phyloP scores from a whole-genome alignment of 35 echinoderm and acorn worm genomes.

The Hemicentrotus pulcherrimus region DNA sequence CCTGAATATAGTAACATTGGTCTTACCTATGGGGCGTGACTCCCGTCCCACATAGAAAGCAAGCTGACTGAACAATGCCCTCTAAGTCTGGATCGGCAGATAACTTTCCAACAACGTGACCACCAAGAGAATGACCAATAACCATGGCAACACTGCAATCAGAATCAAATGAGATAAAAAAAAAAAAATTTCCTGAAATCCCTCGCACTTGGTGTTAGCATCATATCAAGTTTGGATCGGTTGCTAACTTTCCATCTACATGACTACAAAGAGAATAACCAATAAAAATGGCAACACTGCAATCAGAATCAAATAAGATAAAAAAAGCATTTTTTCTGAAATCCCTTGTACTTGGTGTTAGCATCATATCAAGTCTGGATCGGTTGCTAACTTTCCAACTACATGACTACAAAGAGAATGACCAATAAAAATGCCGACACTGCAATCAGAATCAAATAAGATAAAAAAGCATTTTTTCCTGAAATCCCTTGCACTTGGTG shows the following conservation, averaged over 20 bases:
- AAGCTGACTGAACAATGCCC: not conserved
- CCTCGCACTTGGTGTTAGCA: no score
- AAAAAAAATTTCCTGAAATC: no score
- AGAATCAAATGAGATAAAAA: not conserved
- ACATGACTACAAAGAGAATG: not conserved
- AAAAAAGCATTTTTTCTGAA: no score
- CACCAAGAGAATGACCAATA: not conserved
- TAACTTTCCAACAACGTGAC: not conserved
- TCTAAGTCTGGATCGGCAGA: not conserved
- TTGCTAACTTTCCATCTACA: not conserved
- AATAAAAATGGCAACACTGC: conserved; percentile 9
- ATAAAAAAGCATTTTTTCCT: no score
- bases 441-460: not conserved
- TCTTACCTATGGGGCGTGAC: conserved; percentile 20
- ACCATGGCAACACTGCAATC: conserved; percentile 38
- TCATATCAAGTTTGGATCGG: not conserved
- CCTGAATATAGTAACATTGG: no score
- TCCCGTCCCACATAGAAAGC: conserved; percentile 4
- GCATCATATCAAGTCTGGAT: not conserved
- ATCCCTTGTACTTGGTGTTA: no score
- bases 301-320: not conserved
- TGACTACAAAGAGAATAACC: not conserved
- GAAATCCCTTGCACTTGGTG: no score
- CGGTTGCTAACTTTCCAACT: not conserved
- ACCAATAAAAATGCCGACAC: not conserved